Percentiles rank a stretch among this genome's conserved stretches.
These are phyloP conservation scores for Serripes groenlandicus DNA, from an alignment of 2,888 invertebrate species.

Conservation along the genomic window DNA sequence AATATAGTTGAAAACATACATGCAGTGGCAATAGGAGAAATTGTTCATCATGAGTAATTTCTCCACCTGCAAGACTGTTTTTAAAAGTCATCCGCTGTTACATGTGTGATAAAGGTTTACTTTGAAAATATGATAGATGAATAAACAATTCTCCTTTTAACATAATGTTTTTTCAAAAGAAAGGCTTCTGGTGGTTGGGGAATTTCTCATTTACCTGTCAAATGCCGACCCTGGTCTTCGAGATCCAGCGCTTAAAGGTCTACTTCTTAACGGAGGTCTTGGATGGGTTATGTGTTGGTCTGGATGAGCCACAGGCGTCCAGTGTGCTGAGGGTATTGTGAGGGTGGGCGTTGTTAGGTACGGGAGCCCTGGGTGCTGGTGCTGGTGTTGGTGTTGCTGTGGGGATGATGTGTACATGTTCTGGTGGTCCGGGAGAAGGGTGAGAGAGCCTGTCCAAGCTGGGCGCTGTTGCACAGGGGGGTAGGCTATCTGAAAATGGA, in stretches of 20 bases:
- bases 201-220: constrained; percentile 56
- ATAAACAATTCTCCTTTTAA: not conserved
- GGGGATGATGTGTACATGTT: constrained; percentile 27
- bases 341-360: constrained; percentile 70
- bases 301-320: constrained; percentile 68
- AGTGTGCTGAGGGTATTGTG: constrained; percentile 67
- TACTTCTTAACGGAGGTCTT: constrained; percentile 79
- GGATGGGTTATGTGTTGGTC: constrained; percentile 72
- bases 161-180: not conserved
- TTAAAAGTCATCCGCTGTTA: not conserved
- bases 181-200: too few relatives aligned
- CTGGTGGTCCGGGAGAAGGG: constrained; percentile 68
- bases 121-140: not conserved
- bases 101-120: not conserved
- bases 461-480: constrained; percentile 81
- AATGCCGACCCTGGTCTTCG: constrained; percentile 55
- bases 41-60: not conserved
- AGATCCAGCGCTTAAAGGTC: constrained; percentile 84
- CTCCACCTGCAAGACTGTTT: not conserved
- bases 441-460: constrained; percentile 79
- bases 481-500: constrained; percentile 73
- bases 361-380: constrained; percentile 61
- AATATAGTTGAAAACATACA: not conserved
- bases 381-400: constrained; percentile 25
- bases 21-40: not conserved